These are phyloP conservation scores for Protomyctophum bolini DNA, from an alignment of 2,113 vertebrate genomes.

Conservation along the genomic window DNA sequence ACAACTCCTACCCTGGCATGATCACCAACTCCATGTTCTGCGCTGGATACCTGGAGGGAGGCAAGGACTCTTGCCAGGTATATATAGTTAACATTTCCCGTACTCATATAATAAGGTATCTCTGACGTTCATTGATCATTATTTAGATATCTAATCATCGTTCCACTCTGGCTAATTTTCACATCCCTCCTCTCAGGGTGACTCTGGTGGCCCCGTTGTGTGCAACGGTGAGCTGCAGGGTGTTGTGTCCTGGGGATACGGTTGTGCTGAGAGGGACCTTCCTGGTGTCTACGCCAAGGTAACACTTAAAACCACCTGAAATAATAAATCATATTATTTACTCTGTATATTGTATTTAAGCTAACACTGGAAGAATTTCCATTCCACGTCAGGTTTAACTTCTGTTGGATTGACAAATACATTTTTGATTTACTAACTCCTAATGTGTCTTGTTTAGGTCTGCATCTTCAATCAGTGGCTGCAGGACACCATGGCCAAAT, in stretches of 20 bases:
- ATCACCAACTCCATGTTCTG: slow-evolving; percentile 82
- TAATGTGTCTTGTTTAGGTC: slow-evolving; percentile 28
- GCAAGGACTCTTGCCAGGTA: slow-evolving; percentile 84
- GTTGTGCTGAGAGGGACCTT: slow-evolving; percentile 70
- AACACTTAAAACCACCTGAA: not conserved
- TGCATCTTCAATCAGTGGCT: slow-evolving; percentile 63
- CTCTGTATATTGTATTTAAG: too few species aligned
- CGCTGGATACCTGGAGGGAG: slow-evolving; percentile 79
- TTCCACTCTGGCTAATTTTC: not conserved
- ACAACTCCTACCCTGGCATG: slow-evolving; percentile 69
- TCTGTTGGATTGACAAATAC: too few species aligned
- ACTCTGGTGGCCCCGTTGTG: slow-evolving; percentile 82
- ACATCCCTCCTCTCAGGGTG: slow-evolving; percentile 67
- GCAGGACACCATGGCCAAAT: slow-evolving; percentile 42
- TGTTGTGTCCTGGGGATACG: slow-evolving; percentile 80
- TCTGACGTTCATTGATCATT: too few species aligned
- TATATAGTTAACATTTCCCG: not conserved
- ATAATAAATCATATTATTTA: too few species aligned
- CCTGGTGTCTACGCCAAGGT: slow-evolving; percentile 82
- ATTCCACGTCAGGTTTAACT: not conserved
- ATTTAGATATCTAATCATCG: not conserved
- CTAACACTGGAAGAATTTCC: too few species aligned
- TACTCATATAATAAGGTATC: too few species aligned
- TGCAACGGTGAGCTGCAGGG: slow-evolving; percentile 79
- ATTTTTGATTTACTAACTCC: not conserved